Evolutionary conservation across 2,797 vertebrate species (phyloP).

Genomic region (Adelosebastes latens): DNA sequence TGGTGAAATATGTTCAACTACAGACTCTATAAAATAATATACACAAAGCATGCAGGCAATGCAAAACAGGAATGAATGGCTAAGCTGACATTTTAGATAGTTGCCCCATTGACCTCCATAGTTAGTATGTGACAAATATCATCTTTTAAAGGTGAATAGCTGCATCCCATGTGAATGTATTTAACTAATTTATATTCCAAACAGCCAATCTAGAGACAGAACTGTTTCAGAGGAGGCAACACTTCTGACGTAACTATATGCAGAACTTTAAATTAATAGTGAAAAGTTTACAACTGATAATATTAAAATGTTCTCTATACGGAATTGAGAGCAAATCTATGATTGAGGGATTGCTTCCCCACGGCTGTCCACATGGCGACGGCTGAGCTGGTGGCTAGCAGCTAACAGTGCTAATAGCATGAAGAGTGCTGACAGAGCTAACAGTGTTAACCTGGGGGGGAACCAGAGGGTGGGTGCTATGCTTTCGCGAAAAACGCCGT

Average conservation of each 20-base stretch:
- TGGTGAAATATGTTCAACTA: constrained; percentile 16
- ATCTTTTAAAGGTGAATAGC: neutral
- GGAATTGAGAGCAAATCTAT: neutral
- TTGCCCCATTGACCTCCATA: neutral
- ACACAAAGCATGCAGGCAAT: neutral
- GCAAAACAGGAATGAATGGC: neutral
- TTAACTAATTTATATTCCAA: neutral
- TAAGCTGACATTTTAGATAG: constrained; percentile 24
- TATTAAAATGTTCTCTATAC: neutral
- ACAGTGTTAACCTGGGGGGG: neutral
- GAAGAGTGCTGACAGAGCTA: neutral
- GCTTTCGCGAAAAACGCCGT: neutral
- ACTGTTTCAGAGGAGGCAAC: neutral
- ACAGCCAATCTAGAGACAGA: neutral
- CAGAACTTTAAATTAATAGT: neutral
- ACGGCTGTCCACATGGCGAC: neutral
- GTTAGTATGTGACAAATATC: neutral
- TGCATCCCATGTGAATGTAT: neutral
- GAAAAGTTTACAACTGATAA: neutral
- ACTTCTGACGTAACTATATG: neutral
- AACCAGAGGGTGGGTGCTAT: neutral
- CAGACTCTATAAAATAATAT: neutral
- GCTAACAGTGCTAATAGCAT: neutral
- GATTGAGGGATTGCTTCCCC: accelerated
- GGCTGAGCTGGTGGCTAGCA: neutral